These are phyloP conservation scores for Acronicta alni DNA, from an alignment of 2,888 invertebrate species.

Conservation along the genomic window DNA sequence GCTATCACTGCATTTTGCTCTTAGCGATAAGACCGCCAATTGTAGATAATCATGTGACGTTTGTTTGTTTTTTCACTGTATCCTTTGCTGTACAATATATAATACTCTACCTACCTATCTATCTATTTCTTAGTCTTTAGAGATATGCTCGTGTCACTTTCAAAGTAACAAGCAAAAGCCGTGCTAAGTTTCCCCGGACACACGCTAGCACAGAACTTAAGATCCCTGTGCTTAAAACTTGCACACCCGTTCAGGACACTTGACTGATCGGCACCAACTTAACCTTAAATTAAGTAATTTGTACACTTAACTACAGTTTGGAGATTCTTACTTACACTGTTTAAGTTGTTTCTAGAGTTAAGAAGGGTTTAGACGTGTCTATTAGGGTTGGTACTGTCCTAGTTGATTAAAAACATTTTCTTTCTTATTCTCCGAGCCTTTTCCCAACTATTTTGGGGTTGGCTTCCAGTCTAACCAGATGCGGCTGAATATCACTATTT, in stretches of 20 bases:
- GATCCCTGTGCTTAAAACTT: slow-evolving; percentile 57
- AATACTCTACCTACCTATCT: too few relatives aligned
- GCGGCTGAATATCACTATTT: too few relatives aligned
- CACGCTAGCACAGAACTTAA: slow-evolving; percentile 50
- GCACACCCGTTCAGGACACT: slow-evolving; percentile 67
- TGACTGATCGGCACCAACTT: slow-evolving; percentile 84
- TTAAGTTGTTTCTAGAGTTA: slow-evolving; percentile 72
- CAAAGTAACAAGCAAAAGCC: slow-evolving; percentile 32
- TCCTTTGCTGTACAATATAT: too few relatives aligned
- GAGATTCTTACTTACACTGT: slow-evolving; percentile 83
- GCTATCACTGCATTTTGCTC: too few relatives aligned
- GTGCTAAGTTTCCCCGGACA: slow-evolving; percentile 35
- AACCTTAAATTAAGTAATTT: slow-evolving; percentile 89
- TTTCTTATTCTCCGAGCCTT: too few relatives aligned
- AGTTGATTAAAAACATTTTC: too few relatives aligned
- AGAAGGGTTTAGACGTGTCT: slow-evolving; percentile 52
- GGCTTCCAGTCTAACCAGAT: too few relatives aligned
- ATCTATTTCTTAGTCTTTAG: neutral
- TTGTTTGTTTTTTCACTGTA: too few relatives aligned
- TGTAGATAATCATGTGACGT: too few relatives aligned
- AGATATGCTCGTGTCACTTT: slow-evolving; percentile 9
- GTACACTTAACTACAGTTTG: slow-evolving; percentile 89
- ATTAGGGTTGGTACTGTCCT: neutral
- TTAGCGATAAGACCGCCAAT: too few relatives aligned
- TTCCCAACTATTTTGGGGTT: too few relatives aligned